Base-by-base conservation (phyloP, 2,113 vertebrate genomes). In the Myotis davidii region DNA sequence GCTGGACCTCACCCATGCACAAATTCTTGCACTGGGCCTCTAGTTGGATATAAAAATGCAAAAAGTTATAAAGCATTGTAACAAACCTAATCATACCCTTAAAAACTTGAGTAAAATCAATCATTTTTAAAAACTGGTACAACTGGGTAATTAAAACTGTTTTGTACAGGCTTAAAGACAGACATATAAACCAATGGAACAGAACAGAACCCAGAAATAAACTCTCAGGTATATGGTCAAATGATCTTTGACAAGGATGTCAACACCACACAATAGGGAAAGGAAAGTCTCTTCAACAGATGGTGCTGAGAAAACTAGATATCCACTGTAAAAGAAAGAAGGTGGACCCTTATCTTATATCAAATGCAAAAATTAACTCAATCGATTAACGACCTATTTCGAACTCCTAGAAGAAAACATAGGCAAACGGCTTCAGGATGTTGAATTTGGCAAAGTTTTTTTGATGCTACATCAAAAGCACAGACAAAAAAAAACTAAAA, bases 391-490 rank as follows among this genome's bases (percentile, higher is more conserved):
- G 17, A 72, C 32, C 69, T 72, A 48, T 70, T 87, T 61, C 10
- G 83, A 73, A 89, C 21, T 37, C 39, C 79, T 85, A 73, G 17
- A 92, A 94, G 85, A 82, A 89, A 94, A 97, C 45, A 45, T 0
- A 90, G n/a, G 21, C 5, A 9, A 27, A 45, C 76, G 74, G 32
- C 20, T 65, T 83, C 54, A 45, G 37, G 23, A 42, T n/a, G 54
- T 2, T 78, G 32, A 59, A 74, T 78, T 83, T 87, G 45, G 14
- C n/a, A 90, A 65, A 21, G 5, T 85, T 39, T 90, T 85, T 88
- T 81, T 59, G 67, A 59, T 65, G 32, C 29, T 37, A 89, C 13
- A 78, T 13, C 42, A 73, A 89, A 85, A 79, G 29, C 42, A 78
- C 17, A 73, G 61, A 50, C 32, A 74, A 85, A 32, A 61, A 85